Evolutionary conservation across 2,797 vertebrate species (phyloP).

Genomic region (Emys orbicularis): DNA sequence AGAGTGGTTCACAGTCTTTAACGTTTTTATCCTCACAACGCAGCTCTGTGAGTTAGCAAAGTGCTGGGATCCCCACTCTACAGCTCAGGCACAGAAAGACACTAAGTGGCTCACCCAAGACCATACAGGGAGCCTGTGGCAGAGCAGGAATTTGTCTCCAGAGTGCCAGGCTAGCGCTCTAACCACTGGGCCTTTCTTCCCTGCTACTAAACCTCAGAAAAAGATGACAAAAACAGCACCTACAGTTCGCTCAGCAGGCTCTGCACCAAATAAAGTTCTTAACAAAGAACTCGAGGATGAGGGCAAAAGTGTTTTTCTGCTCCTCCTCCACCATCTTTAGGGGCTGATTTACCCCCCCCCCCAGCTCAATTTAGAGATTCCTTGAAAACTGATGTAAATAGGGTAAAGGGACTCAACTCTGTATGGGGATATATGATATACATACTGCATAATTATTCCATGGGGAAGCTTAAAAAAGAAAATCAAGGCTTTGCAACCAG

Average conservation of each 20-base stretch:
- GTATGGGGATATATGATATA: neutral
- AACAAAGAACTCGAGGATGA: neutral
- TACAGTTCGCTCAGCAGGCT: neutral
- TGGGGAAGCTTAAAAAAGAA: neutral
- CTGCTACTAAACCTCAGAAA: neutral
- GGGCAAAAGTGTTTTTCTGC: neutral
- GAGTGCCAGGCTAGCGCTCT: neutral
- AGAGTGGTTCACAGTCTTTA: neutral
- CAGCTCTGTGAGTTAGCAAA: accelerated
- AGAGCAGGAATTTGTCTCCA: neutral
- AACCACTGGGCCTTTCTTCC: neutral
- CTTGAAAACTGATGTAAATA: neutral
- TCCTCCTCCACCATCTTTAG: neutral
- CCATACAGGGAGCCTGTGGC: neutral
- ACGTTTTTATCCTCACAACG: neutral
- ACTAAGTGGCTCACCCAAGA: neutral
- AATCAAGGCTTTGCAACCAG: neutral
- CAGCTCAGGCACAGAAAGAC: neutral
- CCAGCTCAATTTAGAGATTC: neutral
- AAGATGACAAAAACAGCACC: neutral
- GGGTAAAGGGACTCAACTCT: neutral
- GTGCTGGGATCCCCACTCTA: too few species aligned
- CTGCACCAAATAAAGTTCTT: neutral
- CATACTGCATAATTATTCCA: neutral
- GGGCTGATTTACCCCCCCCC: neutral